These are phyloP conservation scores for Harpalus rubripes DNA, from an alignment of 2,888 invertebrate species.

Conservation along the genomic window DNA sequence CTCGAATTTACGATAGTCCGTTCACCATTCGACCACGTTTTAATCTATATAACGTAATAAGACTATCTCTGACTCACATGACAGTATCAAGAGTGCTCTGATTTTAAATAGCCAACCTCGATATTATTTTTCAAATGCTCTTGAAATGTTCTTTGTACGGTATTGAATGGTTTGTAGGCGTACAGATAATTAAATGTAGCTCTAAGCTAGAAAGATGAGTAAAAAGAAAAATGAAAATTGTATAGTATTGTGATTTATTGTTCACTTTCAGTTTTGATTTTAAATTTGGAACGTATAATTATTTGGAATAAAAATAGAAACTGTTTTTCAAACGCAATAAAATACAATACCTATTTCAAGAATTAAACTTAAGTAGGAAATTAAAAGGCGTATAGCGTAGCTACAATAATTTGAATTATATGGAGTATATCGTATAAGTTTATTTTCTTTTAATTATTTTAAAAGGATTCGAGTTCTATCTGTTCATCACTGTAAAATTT, in stretches of 20 bases:
- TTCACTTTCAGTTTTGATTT: background rate
- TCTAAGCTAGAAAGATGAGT: constrained; percentile 18
- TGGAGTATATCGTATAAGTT: too few relatives aligned
- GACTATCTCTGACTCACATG: background rate
- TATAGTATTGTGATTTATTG: background rate
- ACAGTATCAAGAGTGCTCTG: constrained; percentile 52
- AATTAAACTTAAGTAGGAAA: background rate
- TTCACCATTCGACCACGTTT: constrained; percentile 24
- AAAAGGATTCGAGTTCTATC: too few relatives aligned
- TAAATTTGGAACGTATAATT: background rate
- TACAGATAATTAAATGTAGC: background rate
- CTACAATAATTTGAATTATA: too few relatives aligned
- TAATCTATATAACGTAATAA: background rate
- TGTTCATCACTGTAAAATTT: too few relatives aligned
- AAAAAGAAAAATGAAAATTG: background rate
- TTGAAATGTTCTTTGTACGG: constrained; percentile 12
- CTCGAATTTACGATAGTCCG: constrained; percentile 32
- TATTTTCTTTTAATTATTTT: too few relatives aligned
- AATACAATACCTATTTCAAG: background rate
- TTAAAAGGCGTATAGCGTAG: too few relatives aligned
- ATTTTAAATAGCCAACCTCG: constrained; percentile 54
- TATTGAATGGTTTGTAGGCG: constrained; percentile 16
- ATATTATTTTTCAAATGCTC: constrained; percentile 31
- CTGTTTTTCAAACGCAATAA: background rate
- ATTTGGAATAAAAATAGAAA: background rate